These are phyloP conservation scores for Scopus umbretta DNA, from an alignment of 2,113 vertebrate genomes.

Conservation along the genomic window DNA sequence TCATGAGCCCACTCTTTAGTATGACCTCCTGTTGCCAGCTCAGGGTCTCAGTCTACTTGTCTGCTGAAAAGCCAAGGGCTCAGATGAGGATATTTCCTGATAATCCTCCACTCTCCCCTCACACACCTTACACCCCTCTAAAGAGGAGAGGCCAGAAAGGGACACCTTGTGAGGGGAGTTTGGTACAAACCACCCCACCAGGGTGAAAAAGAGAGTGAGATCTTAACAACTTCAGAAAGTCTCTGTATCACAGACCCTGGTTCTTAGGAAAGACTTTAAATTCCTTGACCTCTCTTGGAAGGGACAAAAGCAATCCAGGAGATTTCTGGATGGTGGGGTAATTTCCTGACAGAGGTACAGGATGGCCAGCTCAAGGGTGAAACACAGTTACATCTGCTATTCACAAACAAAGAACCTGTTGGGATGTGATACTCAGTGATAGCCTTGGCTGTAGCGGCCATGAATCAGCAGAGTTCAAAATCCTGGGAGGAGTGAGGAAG, in stretches of 20 bases:
- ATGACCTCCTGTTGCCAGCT: neutral
- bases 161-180: no score
- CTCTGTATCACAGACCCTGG: neutral
- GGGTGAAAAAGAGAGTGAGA: neutral
- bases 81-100: neutral
- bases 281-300: neutral
- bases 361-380: neutral
- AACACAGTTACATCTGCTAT: neutral
- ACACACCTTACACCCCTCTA: neutral
- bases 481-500: neutral
- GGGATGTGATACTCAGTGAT: neutral
- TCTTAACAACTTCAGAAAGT: neutral
- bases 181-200: neutral
- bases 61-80: neutral
- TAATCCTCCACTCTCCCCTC: neutral
- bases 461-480: neutral
- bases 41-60: neutral
- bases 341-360: neutral
- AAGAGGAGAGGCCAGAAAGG: neutral
- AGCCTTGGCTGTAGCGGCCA: neutral
- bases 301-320: neutral
- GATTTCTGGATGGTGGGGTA: neutral
- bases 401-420: neutral
- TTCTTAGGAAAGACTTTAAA: neutral
- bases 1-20: neutral